These are phyloP conservation scores for Python bivittatus DNA, from an alignment of 2,113 vertebrate genomes.

Conservation along the genomic window DNA sequence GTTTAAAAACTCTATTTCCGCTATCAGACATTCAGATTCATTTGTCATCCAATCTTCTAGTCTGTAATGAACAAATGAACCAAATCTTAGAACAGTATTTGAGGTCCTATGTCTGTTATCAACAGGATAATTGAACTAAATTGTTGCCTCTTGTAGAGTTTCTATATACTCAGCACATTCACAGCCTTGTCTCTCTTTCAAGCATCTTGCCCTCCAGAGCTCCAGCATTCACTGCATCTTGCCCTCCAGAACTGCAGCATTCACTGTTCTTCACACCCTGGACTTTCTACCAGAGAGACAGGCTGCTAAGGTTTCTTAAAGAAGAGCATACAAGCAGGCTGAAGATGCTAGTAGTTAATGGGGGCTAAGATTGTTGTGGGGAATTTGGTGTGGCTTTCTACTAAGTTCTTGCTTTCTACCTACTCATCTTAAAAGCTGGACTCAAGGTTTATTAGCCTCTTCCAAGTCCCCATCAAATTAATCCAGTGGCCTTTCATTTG, in stretches of 20 bases:
- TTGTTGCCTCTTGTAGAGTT: not conserved
- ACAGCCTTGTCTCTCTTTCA: not conserved
- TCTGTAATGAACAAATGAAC: not conserved
- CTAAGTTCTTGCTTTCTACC: not conserved
- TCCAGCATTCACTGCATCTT: no score
- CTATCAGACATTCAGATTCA: not conserved
- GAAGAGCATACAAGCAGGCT: not conserved
- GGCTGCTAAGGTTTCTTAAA: not conserved
- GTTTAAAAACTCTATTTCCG: not conserved
- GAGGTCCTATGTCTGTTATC: not conserved
- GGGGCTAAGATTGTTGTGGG: not conserved
- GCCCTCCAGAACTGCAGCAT: not conserved
- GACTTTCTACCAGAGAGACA: not conserved
- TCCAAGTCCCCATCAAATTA: not conserved
- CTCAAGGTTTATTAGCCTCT: not conserved
- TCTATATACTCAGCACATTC: not conserved
- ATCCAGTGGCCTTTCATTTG: not conserved
- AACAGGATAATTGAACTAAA: not conserved
- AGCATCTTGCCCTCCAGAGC: not conserved
- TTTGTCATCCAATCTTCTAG: not conserved
- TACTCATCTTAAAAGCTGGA: not conserved
- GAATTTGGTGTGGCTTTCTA: not conserved
- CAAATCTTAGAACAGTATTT: not conserved
- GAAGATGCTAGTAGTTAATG: not conserved
- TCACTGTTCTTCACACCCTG: not conserved